Percentiles rank a stretch among this genome's conserved stretches.
phyloP scores from a whole-genome alignment of 2,113 vertebrate species.

The Brienomyrus brachyistius region DNA sequence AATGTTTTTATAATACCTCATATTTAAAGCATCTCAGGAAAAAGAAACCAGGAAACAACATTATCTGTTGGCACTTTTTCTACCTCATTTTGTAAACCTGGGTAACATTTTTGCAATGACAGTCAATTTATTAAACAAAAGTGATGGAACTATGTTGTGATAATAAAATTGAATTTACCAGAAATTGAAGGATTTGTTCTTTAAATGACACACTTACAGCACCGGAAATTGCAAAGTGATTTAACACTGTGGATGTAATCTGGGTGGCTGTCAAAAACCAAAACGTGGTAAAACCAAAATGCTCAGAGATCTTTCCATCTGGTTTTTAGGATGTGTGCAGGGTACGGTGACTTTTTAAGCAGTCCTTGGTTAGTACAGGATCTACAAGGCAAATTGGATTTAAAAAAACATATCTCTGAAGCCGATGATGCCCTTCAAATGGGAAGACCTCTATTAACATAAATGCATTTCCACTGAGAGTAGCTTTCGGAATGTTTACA shows the following conservation, averaged over 20 bases:
- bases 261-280: neutral
- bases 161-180: neutral
- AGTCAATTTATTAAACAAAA: neutral
- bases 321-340: neutral
- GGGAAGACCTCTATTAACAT: neutral
- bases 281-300: neutral
- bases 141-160: neutral
- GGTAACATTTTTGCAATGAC: neutral
- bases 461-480: neutral
- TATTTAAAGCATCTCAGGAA: neutral
- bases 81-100: neutral
- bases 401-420: neutral
- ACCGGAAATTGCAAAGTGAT: neutral
- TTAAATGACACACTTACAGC: neutral
- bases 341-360: neutral
- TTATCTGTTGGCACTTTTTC: neutral
- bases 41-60: neutral
- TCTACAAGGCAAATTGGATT: neutral
- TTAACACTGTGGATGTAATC: conserved; percentile 6
- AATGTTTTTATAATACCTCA: neutral
- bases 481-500: neutral
- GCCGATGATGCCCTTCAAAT: neutral
- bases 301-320: neutral
- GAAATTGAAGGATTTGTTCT: neutral
- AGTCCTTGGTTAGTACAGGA: neutral